Percentiles rank a stretch among this genome's conserved stretches.
Evolutionary conservation across 1,140 invertebrate genomes (phyloP).

Genomic region (Grapholita molesta): DNA sequence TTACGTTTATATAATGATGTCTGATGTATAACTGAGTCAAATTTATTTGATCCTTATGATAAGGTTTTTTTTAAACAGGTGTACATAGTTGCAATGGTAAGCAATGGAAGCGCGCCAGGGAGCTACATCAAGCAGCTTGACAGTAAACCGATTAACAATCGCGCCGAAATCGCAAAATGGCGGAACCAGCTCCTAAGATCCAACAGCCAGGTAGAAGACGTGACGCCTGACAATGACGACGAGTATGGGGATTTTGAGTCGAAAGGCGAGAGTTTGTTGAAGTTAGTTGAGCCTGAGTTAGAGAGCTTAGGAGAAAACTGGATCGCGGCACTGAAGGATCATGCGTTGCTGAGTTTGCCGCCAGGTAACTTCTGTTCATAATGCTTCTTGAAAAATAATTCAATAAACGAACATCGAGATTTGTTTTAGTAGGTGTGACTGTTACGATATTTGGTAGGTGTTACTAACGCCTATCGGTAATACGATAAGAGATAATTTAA

Average conservation of each 20-base stretch:
- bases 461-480: no score
- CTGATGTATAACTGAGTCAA: no score
- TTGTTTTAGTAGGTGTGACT: no score
- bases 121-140: conserved; percentile 76
- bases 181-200: conserved; percentile 49
- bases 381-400: no score
- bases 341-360: conserved; percentile 95
- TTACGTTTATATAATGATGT: no score
- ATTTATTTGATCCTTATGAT: no score
- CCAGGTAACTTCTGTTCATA: conserved; percentile 80
- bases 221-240: conserved; percentile 74
- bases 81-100: conserved; percentile 95
- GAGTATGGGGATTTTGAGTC: conserved; percentile 86
- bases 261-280: conserved; percentile 89
- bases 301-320: conserved; percentile 94
- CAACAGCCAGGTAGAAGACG: conserved; percentile 56
- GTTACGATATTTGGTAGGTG: no score
- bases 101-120: conserved; percentile 83
- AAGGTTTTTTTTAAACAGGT: conserved; percentile 80
- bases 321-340: conserved; percentile 95
- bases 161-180: conserved; percentile 60
- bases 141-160: conserved; percentile 56
- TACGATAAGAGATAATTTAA: no score
- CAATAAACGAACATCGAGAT: no score
- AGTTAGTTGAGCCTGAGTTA: conserved; percentile 96